Evolutionary conservation across 2,888 invertebrate genomes (phyloP).

Genomic region (Plebejus argus): DNA sequence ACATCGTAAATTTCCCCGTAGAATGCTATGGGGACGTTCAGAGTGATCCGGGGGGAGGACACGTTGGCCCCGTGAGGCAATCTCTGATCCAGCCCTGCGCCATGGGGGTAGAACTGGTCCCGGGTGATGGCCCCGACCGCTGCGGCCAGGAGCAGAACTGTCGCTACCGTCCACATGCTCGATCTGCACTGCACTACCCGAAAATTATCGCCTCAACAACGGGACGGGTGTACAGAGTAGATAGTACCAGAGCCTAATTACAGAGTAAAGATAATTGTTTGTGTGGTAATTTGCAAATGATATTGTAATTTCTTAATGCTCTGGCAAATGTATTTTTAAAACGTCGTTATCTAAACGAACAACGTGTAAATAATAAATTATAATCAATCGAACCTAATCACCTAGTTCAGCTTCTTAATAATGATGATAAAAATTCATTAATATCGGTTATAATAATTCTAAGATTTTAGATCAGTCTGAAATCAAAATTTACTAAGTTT

Average conservation of each 20-base stretch:
- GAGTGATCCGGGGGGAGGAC: conserved; percentile 83
- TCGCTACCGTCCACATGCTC: conserved; percentile 71
- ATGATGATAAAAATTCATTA: too few relatives aligned
- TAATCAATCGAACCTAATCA: too few relatives aligned
- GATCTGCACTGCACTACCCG: conserved; percentile 53
- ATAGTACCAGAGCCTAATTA: conserved; percentile 21
- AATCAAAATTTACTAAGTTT: too few relatives aligned
- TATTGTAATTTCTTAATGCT: neutral
- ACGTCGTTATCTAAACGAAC: too few relatives aligned
- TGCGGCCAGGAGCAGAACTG: conserved; percentile 57
- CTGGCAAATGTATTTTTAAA: neutral
- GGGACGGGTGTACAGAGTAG: neutral
- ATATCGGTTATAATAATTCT: too few relatives aligned
- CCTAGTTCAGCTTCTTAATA: too few relatives aligned
- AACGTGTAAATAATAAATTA: too few relatives aligned
- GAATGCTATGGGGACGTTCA: conserved; percentile 88
- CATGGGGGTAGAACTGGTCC: conserved; percentile 82
- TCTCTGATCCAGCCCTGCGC: conserved; percentile 75
- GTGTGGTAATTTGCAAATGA: neutral
- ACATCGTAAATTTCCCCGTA: conserved; percentile 88
- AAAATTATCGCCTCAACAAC: conserved; percentile 32
- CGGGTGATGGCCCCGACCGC: conserved; percentile 71
- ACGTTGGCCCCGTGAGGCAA: conserved; percentile 82
- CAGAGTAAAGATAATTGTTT: neutral
- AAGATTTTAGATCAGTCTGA: too few relatives aligned